These are phyloP conservation scores for Gadopsis marmoratus DNA, from an alignment of 2,797 vertebrate species.

Conservation along the genomic window DNA sequence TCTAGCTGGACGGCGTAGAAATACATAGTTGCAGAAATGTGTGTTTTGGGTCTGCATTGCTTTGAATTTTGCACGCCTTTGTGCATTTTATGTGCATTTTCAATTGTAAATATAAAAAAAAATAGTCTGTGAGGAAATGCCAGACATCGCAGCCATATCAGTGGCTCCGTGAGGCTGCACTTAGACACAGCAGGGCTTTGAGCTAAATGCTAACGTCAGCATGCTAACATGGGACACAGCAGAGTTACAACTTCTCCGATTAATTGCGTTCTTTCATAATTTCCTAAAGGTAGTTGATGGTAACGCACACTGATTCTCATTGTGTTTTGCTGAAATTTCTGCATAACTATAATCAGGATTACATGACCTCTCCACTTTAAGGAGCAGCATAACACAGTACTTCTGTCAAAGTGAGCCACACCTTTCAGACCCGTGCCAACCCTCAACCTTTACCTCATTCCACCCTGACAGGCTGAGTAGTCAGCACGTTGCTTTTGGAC, in stretches of 20 bases:
- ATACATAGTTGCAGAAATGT: conserved; percentile 27
- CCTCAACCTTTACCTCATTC: conserved; percentile 47
- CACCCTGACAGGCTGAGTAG: conserved; percentile 55
- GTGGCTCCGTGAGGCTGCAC: not conserved
- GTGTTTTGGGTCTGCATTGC: conserved; percentile 6
- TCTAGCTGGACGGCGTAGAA: conserved; percentile 36
- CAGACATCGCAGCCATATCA: not conserved
- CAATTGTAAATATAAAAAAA: not conserved
- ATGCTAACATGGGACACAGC: not conserved
- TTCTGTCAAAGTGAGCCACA: conserved; percentile 47
- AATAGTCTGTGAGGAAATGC: not conserved
- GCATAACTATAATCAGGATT: conserved; percentile 44
- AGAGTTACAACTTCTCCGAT: not conserved
- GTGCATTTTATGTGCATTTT: not conserved
- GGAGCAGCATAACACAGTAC: conserved; percentile 64
- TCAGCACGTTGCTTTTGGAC: conserved; percentile 49
- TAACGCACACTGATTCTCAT: not conserved
- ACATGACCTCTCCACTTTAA: conserved; percentile 70
- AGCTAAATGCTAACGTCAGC: not conserved
- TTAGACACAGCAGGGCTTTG: not conserved
- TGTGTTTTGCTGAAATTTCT: not conserved
- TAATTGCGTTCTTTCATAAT: not conserved
- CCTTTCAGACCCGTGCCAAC: conserved; percentile 60
- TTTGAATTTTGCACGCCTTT: conserved; percentile 21
- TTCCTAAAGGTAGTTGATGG: not conserved